Conservation (phyloP, 2,797 vertebrate species). For the Sebastes cheni region DNA sequence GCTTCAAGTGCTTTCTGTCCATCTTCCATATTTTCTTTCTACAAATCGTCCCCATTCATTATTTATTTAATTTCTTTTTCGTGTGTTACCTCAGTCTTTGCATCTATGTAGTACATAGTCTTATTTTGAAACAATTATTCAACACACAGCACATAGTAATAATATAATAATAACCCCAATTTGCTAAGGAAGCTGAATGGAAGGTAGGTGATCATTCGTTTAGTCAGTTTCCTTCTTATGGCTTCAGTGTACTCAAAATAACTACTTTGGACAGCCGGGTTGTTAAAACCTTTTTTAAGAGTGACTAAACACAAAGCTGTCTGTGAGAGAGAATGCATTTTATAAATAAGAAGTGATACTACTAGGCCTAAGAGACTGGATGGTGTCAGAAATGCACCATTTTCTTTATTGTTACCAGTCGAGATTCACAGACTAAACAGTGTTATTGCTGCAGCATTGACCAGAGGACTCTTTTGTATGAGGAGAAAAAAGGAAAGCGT, state of each 20-base stretch:
- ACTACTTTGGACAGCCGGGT: not conserved
- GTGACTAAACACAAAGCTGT: not conserved
- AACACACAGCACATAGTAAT: not conserved
- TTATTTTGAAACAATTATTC: not conserved
- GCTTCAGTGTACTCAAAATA: not conserved
- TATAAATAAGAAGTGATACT: not conserved
- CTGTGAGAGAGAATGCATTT: not conserved
- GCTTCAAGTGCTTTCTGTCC: not conserved
- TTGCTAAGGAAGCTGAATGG: conserved; percentile 55
- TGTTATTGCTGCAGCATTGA: not conserved
- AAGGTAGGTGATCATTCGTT: conserved; percentile 58
- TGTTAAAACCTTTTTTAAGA: not conserved
- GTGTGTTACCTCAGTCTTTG: not conserved
- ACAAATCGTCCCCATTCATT: not conserved
- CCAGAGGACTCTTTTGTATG: not conserved
- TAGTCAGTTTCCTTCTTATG: not conserved
- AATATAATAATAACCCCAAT: conserved; percentile 10
- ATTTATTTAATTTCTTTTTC: not conserved
- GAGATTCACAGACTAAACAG: not conserved
- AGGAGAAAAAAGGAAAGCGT: not conserved
- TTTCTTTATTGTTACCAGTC: not conserved
- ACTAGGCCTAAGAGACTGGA: not conserved
- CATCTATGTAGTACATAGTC: not conserved
- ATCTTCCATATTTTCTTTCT: not conserved
- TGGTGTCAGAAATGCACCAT: not conserved